Evolutionary conservation across 2,888 invertebrate genomes (phyloP), one percentile per base, ranked within the genome.

Genomic region (Caenorhabditis panamensis): DNA sequence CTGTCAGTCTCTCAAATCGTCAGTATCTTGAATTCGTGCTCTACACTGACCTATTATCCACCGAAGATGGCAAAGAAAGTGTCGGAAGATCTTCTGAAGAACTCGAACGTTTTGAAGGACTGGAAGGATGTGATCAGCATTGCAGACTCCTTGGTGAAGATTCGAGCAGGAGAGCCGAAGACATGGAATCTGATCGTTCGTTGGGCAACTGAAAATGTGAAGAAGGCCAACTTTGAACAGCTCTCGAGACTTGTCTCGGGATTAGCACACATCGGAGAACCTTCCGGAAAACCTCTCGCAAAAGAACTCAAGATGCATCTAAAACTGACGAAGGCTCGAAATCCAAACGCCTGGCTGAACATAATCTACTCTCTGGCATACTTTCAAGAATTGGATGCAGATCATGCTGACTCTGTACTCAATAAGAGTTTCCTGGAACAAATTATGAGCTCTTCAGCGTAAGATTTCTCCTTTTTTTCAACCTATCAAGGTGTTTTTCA

Each of bases 401-500:
- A 5, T 36, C 64, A 56, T 13, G 82, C 78, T 0, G 82, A 82
- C 26, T 78, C 82, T 1, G 78, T 82, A 13, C 51, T 82, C n/a
- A 77, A 78, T 24, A 78, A 75, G 26, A 72, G 54, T n/a, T 77
- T 82, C 16, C 66, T 82, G 0, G 59, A 78, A 1, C 31, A 73
- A 20, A 37, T 82, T 8, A 66, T 81, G 61, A 59, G n/a, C 16
- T 59, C 58, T 1, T 20, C 67, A 28, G 16, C 49, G 67, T 67
- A 49, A 47, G 72, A 47, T 4, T n/a, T n/a, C 13, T 20, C 6
- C 3, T 44, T 36, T 5, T 6, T 36, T 20, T 20, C 20, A 44
- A 28, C 20, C 24, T 44, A 56, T 51, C 26, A n/a, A n/a, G n/a
- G n/a, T n/a, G n/a, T n/a, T 49, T 64, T 79, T 24, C 53, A 80